phyloP scores from a whole-genome alignment of 1,140 invertebrate species.

The Drosophila willistoni region DNA sequence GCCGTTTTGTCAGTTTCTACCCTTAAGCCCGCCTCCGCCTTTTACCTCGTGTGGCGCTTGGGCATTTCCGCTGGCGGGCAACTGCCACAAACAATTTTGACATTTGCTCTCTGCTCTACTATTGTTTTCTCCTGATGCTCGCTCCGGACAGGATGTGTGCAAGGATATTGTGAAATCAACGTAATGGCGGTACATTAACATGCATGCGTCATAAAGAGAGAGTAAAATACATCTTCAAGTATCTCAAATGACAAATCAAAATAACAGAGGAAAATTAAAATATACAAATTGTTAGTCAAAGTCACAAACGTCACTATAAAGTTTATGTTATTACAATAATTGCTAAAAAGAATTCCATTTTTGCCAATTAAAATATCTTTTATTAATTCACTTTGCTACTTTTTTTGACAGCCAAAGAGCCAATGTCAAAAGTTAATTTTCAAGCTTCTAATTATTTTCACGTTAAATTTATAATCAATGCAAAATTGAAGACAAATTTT shows the following conservation, averaged over 20 bases:
- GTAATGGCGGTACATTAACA: conserved; percentile 73
- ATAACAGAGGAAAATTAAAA: conserved; percentile 2
- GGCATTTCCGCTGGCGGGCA: conserved; percentile 73
- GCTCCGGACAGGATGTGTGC: conserved; percentile 67
- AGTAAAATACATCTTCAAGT: conserved; percentile 21
- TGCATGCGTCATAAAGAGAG: conserved; percentile 49
- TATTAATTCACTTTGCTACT: too few species aligned
- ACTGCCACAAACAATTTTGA: conserved; percentile 79
- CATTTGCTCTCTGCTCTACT: conserved; percentile 41
- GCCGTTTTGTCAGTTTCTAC: conserved; percentile 71
- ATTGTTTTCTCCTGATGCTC: conserved; percentile 25
- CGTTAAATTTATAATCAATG: too few species aligned
- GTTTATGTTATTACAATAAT: not conserved
- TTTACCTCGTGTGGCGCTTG: conserved; percentile 21
- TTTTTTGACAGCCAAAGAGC: too few species aligned
- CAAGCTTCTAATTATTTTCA: too few species aligned
- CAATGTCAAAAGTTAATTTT: too few species aligned
- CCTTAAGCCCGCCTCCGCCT: conserved; percentile 41
- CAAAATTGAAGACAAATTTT: too few species aligned
- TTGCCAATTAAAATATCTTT: too few species aligned
- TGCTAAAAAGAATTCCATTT: too few species aligned
- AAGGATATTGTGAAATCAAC: conserved; percentile 78
- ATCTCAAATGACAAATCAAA: conserved; percentile 24
- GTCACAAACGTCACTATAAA: not conserved
- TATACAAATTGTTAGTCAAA: not conserved